Percentiles rank a stretch among this genome's conserved stretches.
phyloP scores from a whole-genome alignment of 1,140 invertebrate genomes.

The Gyrodactylus salaris region DNA sequence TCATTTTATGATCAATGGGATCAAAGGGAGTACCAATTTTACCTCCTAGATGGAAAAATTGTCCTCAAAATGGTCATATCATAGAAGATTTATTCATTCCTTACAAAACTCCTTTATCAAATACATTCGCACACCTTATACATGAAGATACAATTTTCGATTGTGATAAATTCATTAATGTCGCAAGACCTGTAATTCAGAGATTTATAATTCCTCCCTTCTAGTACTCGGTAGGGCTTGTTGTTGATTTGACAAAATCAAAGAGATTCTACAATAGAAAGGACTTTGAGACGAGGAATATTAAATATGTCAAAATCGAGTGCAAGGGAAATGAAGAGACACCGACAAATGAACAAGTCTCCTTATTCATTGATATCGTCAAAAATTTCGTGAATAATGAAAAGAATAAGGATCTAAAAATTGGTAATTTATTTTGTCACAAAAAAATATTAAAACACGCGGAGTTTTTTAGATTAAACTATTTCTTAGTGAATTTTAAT shows the following conservation, averaged over 20 bases:
- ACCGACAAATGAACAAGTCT: constrained; percentile 33
- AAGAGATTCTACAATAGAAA: constrained; percentile 50
- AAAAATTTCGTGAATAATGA: constrained; percentile 36
- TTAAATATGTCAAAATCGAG: neutral
- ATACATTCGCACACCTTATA: constrained; percentile 1
- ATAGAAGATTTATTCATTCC: constrained; percentile 8
- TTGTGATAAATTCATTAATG: neutral
- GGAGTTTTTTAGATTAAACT: too few relatives aligned
- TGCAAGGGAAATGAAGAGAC: constrained; percentile 15
- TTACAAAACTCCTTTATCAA: constrained; percentile 4
- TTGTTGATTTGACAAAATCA: constrained; percentile 86
- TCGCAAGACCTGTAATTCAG: neutral
- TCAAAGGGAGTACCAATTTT: neutral
- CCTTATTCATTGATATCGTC: constrained; percentile 39
- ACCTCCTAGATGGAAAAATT: constrained; percentile 7
- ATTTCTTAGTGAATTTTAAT: too few relatives aligned
- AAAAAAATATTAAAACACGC: too few relatives aligned
- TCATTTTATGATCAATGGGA: neutral
- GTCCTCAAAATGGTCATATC: constrained; percentile 1
- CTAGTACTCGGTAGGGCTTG: constrained; percentile 42
- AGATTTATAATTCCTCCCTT: neutral
- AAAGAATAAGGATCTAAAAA: constrained; percentile 33
- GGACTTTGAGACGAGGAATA: constrained; percentile 29
- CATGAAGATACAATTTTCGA: neutral
- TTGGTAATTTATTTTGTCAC: constrained; percentile 29